A percentile compares a stretch with the other conserved stretches of the same genome.
Conservation (phyloP, 2,888 invertebrate species). For the Seira musarum region DNA sequence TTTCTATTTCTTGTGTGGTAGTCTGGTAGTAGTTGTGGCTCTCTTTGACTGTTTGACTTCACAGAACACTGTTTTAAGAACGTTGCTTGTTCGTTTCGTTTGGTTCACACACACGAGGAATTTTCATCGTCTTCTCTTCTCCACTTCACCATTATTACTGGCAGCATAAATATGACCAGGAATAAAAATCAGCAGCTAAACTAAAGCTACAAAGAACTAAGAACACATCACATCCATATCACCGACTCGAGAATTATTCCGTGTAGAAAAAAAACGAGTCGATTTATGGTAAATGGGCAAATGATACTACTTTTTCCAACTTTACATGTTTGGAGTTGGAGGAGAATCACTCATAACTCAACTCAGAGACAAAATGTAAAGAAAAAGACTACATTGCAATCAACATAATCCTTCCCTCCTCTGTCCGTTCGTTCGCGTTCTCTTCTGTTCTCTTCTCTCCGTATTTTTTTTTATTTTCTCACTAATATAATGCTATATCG, state of each 20-base stretch:
- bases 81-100: too few relatives aligned
- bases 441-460: background rate
- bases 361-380: background rate
- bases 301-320: background rate
- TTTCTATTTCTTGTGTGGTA: too few relatives aligned
- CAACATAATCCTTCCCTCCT: background rate
- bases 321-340: background rate
- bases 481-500: background rate
- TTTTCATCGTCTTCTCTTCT: background rate
- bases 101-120: constrained; percentile 1
- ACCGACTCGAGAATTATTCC: background rate
- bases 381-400: background rate
- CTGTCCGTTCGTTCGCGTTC: too few relatives aligned
- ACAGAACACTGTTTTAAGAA: background rate
- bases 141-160: constrained; percentile 14
- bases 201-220: background rate
- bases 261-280: constrained; percentile 24
- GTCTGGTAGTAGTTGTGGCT: background rate
- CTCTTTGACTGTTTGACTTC: background rate
- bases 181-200: constrained; percentile 32
- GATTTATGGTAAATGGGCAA: constrained; percentile 52
- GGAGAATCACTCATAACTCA: background rate
- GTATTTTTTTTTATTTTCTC: background rate
- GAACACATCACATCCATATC: constrained; percentile 22
- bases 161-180: constrained; percentile 8